Conservation (phyloP, 2,888 invertebrate species). For the Plagodis pulveraria region DNA sequence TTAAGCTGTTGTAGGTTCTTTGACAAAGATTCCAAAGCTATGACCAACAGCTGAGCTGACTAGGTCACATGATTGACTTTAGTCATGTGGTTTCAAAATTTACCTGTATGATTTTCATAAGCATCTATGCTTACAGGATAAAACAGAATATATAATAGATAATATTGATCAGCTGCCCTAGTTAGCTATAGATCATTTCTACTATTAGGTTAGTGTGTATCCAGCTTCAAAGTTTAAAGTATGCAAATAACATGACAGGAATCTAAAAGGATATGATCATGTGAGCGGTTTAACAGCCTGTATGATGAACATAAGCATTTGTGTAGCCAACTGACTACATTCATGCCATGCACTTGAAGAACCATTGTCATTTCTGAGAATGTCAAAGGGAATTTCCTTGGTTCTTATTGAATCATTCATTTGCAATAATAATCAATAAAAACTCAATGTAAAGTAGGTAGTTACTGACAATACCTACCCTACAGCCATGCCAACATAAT, state of each 20-base stretch:
- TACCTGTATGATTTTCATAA: neutral
- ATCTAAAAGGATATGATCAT: neutral
- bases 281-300: neutral
- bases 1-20: no score
- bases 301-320: no score
- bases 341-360: no score
- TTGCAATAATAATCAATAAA: no score
- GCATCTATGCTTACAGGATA: neutral
- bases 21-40: constrained; percentile 7
- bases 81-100: constrained; percentile 62
- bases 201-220: constrained; percentile 6
- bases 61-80: constrained; percentile 61
- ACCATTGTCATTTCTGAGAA: no score
- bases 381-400: no score
- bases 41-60: constrained; percentile 52
- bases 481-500: constrained; percentile 6
- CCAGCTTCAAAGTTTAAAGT: constrained; percentile 10
- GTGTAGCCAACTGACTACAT: no score
- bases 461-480: neutral
- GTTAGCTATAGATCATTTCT: constrained; percentile 6
- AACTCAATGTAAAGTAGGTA: no score
- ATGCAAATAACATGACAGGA: neutral
- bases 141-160: constrained; percentile 5
- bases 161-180: constrained; percentile 20
- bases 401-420: no score